phyloP scores from a whole-genome alignment of 2,888 invertebrate species.

The Tetragonula carbonaria region DNA sequence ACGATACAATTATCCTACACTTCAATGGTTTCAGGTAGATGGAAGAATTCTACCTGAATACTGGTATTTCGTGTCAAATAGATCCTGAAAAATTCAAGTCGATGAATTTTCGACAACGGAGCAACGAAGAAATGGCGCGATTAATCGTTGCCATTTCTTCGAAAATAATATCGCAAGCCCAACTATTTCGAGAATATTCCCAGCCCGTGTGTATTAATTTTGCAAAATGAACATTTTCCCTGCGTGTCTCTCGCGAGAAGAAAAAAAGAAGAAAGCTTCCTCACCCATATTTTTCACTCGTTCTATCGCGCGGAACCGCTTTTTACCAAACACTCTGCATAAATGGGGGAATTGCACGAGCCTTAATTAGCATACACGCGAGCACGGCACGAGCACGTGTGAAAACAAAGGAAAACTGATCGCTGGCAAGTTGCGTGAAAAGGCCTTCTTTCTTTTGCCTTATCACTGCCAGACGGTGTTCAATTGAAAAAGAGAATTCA shows the following conservation, averaged over 20 bases:
- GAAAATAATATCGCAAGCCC: background rate
- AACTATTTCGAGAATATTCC: background rate
- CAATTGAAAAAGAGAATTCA: background rate
- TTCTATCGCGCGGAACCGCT: constrained; percentile 2
- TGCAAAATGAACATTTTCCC: background rate
- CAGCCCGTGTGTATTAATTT: background rate
- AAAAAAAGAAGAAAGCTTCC: background rate
- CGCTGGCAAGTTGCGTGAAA: constrained; percentile 11
- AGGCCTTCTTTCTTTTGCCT: background rate
- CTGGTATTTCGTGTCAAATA: too few species aligned
- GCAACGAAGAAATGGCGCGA: background rate
- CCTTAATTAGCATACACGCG: constrained; percentile 18
- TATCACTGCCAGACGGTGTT: background rate
- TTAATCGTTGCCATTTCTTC: background rate
- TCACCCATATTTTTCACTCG: background rate
- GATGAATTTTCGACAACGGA: background rate
- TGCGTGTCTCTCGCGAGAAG: background rate
- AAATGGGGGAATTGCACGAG: constrained; percentile 3
- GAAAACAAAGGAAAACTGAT: constrained; percentile 24
- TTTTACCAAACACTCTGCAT: constrained; percentile 1
- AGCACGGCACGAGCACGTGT: background rate
- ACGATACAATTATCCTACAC: too few species aligned
- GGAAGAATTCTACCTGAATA: too few species aligned
- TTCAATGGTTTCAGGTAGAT: too few species aligned
- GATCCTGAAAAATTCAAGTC: too few species aligned